Base-by-base conservation (phyloP, 2,113 vertebrate species). In the Aspiorhynchus laticeps region DNA sequence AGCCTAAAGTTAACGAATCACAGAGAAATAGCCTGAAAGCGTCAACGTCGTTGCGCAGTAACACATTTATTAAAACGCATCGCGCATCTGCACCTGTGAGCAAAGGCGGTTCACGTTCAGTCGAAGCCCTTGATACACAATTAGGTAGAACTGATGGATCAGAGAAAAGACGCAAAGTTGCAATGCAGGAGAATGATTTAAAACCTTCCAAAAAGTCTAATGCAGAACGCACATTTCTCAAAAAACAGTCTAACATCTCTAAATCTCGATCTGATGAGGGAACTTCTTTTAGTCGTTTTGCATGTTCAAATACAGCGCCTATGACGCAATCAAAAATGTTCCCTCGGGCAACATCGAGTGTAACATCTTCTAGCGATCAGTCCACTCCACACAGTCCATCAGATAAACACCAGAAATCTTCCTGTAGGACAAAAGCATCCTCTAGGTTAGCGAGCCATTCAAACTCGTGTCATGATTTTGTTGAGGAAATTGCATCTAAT, bases 51-150 rank as follows among this genome's bases (percentile, higher is more conserved):
- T 46, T 88, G 14, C 91, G 94, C 5, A 89, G 95, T 84, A 90
- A 93, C 75, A 95, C 94, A 15, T 93, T 94, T 86, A 90, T 94
- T 81, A 91, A 93, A 86, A 88, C 87, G 36, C 91, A 87, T 0
- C 85, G 90, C 10, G 88, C 89, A 0, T 87, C 91, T 9, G 86
- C 91, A 74, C 90, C 91, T 26, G 84, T 89, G 48, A 14, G 75
- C 87, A 91, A 76, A 31, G 48, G 21, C 0, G 83, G 86, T 5
- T 91, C 90, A 7, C 86, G 86, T 8, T 90, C 90, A 8, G 76
- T 4, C 51, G 90, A 91, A 59, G 89, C 87, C 69, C 88, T 93
- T 88, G 88, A 85, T 85, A 91, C 89, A 51, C 91, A 90, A 84
- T 91, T 90, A 85, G 41, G 73, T 21, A 79, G 87, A 88, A 85